phyloP scores from a whole-genome alignment of 2,797 vertebrate genomes.

The Tinamus major region DNA sequence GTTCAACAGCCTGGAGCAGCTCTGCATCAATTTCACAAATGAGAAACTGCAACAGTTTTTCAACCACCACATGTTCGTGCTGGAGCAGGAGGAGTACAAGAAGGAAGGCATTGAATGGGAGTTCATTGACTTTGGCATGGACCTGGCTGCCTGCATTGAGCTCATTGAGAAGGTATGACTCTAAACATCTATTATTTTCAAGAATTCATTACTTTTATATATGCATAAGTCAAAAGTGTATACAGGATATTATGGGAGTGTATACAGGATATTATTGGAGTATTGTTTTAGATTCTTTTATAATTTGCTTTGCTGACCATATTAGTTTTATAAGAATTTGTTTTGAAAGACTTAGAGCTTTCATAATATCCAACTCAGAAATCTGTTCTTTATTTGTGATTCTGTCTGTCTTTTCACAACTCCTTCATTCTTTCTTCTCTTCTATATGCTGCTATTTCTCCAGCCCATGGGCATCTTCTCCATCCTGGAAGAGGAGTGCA shows the following conservation, averaged over 20 bases:
- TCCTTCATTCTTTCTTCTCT: neutral
- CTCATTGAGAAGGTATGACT: constrained; percentile 79
- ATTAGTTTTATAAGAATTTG: too few species aligned
- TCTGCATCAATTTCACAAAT: constrained; percentile 92
- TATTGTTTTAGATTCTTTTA: neutral
- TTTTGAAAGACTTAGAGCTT: neutral
- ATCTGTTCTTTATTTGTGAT: neutral
- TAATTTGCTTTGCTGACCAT: neutral
- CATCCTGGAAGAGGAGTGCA: constrained; percentile 84
- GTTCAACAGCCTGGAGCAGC: constrained; percentile 90
- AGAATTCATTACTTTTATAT: neutral
- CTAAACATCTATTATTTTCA: neutral
- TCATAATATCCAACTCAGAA: neutral
- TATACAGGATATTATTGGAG: neutral
- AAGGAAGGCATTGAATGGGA: constrained; percentile 86
- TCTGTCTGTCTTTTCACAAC: neutral
- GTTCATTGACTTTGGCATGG: constrained; percentile 88
- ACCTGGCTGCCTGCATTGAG: constrained; percentile 86
- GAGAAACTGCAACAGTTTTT: constrained; percentile 88
- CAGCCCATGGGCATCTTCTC: constrained; percentile 78
- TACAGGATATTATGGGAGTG: neutral
- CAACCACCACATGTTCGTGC: constrained; percentile 87
- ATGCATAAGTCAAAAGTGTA: neutral
- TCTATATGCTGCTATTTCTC: too few species aligned
- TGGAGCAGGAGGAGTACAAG: constrained; percentile 89